Evolutionary conservation across 1,140 invertebrate genomes (phyloP), one percentile per base, ranked within the genome.

Genomic region (Zaprionus taronus): DNA sequence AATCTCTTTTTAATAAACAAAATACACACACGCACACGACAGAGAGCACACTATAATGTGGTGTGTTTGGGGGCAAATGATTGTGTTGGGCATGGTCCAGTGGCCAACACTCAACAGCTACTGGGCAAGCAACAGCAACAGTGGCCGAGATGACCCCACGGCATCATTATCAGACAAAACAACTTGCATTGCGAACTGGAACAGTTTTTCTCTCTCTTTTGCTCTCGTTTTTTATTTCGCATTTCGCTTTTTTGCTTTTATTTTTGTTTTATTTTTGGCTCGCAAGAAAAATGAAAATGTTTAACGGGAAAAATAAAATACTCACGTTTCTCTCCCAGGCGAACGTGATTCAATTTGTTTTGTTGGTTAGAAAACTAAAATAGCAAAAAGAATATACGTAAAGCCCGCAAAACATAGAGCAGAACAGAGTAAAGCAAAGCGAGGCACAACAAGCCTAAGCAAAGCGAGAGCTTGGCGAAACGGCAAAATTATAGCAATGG

Each of bases 241-340:
- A n/a, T n/a, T 73, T 63, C 60, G 28, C 77, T 34, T 31, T 34
- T 34, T 34, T 11, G 9, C 53, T 56, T 55, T 57, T 34, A 65
- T 67, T 62, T 51, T 31, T 55, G 34, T 38, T 49, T 38, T 72
- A 58, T 64, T 72, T 72, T 78, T 62, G 31, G 51, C 66, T 53
- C 55, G 28, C 41, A 84, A 84, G 84, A 90, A 90, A 89, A 89
- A 90, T 90, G 85, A 89, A 89, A 89, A 89, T 89, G 84, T 89
- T 89, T 90, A 89, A 89, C 84, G 84, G 77, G 84, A 90, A 90
- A 89, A 90, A 89, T 90, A 89, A 89, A 89, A 89, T 89, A 89
- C 84, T 89, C 84, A 89, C 84, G 84, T 89, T 89, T 75, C 75
- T 84, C 72, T 89, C 79, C 79, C 79, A 81, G 49, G 84, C 84